Base-by-base conservation (phyloP, 1,140 invertebrate genomes). In the Pemphigus obesinymphae region DNA sequence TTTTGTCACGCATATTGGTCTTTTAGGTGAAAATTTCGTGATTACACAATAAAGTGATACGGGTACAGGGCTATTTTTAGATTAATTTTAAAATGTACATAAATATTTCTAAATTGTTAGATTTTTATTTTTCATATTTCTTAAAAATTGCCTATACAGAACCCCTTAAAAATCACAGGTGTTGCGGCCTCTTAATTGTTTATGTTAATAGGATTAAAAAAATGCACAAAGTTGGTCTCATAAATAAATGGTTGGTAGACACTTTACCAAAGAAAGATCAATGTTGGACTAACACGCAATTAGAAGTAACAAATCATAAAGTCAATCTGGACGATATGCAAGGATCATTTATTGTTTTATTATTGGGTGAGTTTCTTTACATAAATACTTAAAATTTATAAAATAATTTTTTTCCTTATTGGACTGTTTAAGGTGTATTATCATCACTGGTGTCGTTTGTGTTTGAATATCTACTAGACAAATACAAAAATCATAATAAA, bases 291-390 rank as follows among this genome's bases (percentile, higher is more conserved):
- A 89, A 58, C 86, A 88, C 66, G 88, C 88, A 76, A 88, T 83
- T 45, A 73, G 92, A 92, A 86, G 93, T 92, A 10, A 91, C 91
- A 40, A 95, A 94, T 85, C 93, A 95, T 84, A 95, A 93, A 72
- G 94, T 96, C 5, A 93, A 95, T 85, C 89, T 96, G 83, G 89
- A 92, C 80, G 95, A 96, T 85, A 96, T 96, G 94, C 93, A 96
- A 86, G 95, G 95, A 40, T 95, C 93, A 61, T 95, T 95, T 88
- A 94, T 94, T 83, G 90, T 95, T 0, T 87, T 96, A 4, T 90
- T 93, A 82, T 87, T 95, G 40, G 93, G 94, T 93, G 90, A 86
- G 82, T 55, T 78, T 73, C 13, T 10, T 43, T 31, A 1, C 11
- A 43, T 3, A 73, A 50, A 72, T 8, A 70, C 10, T 37, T 23